Evolutionary conservation across 2,888 invertebrate genomes (phyloP).

Genomic region (Amitus sp.): DNA sequence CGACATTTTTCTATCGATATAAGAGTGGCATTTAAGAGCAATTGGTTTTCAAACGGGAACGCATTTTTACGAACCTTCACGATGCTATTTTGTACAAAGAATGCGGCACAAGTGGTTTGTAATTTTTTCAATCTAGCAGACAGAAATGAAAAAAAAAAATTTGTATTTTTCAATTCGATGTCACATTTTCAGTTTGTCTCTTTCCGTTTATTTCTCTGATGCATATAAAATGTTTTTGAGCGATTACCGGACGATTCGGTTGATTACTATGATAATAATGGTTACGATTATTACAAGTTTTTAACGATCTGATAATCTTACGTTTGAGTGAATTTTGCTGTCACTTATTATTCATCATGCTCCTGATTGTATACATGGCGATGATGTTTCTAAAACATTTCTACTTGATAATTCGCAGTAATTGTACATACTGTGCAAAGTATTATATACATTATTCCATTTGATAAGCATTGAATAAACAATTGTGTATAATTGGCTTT

Average conservation of each 20-base stretch:
- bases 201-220: no score
- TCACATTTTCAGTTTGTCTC: no score
- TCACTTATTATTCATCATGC: conserved; percentile 49
- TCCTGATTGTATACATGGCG: conserved; percentile 56
- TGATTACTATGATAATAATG: conserved; percentile 17
- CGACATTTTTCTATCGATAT: conserved; percentile 8
- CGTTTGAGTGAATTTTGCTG: conserved; percentile 41
- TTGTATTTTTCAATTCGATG: no score
- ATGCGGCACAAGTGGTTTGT: no score
- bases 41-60: neutral
- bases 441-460: conserved; percentile 62
- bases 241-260: no score
- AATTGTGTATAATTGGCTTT: conserved; percentile 56
- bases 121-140: no score
- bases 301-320: conserved; percentile 50
- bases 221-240: no score
- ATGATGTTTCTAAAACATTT: conserved; percentile 40
- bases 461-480: conserved; percentile 61
- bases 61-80: neutral
- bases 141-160: no score
- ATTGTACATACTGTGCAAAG: conserved; percentile 56
- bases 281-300: conserved; percentile 39
- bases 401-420: conserved; percentile 41
- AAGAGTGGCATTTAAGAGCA: neutral
- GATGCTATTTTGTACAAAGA: no score